Evolutionary conservation across 2,888 invertebrate species (phyloP).

Genomic region (Minunthozetes semirufus): DNA sequence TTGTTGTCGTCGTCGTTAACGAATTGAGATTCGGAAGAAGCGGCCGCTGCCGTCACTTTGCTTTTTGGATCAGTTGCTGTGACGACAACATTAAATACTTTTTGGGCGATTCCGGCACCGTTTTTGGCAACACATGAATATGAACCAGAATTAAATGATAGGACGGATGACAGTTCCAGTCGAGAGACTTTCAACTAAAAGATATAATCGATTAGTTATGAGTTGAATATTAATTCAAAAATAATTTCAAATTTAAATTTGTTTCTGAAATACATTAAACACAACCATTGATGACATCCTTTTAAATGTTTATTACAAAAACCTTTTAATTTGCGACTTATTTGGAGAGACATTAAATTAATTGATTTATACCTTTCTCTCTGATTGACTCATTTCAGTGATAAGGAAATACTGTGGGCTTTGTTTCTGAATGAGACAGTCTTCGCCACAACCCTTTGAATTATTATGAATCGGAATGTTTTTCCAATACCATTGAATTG

Average conservation of each 20-base stretch:
- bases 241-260: too few species aligned
- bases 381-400: neutral
- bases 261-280: too few species aligned
- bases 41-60: conserved; percentile 12
- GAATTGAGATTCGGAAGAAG: conserved; percentile 23
- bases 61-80: neutral
- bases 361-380: too few species aligned
- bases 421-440: neutral
- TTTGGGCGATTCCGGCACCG: conserved; percentile 27
- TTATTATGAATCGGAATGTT: conserved; percentile 32
- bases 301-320: too few species aligned
- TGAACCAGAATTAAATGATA: conserved; percentile 29
- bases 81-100: conserved; percentile 23
- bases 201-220: neutral
- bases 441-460: conserved; percentile 29
- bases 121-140: conserved; percentile 32
- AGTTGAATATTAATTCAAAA: too few species aligned
- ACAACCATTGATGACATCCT: too few species aligned
- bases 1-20: neutral
- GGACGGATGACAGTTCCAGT: conserved; percentile 34
- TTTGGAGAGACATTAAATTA: too few species aligned
- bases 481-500: conserved; percentile 36
- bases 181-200: conserved; percentile 21
- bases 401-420: conserved; percentile 4
- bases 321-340: too few species aligned